phyloP scores from a whole-genome alignment of 1,140 invertebrate species.

The Drosophila pseudoananassae region DNA sequence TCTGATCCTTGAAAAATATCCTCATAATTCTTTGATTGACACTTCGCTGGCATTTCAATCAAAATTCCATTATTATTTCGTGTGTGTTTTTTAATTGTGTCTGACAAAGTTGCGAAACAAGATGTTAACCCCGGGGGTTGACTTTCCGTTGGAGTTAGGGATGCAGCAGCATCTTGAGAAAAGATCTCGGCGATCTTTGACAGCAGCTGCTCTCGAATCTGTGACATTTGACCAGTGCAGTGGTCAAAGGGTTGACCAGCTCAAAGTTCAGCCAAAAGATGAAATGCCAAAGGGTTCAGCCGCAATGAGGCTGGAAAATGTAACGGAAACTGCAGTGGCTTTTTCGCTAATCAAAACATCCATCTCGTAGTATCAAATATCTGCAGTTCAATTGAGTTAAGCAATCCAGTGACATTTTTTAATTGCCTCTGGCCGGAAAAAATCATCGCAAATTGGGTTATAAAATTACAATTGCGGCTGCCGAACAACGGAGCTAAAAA shows the following conservation, averaged over 20 bases:
- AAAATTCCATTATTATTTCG: slow-evolving; percentile 62
- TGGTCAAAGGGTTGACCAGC: slow-evolving; percentile 65
- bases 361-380: slow-evolving; percentile 42
- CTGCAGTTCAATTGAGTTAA: slow-evolving; percentile 22
- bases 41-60: slow-evolving; percentile 70
- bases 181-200: slow-evolving; percentile 24
- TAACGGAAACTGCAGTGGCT: not conserved
- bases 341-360: slow-evolving; percentile 27
- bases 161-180: slow-evolving; percentile 44
- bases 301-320: slow-evolving; percentile 21
- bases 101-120: slow-evolving; percentile 79
- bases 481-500: slow-evolving; percentile 54
- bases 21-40: slow-evolving; percentile 63
- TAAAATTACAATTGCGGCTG: slow-evolving; percentile 75
- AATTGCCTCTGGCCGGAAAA: slow-evolving; percentile 34
- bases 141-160: slow-evolving; percentile 21
- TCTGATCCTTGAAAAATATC: slow-evolving; percentile 37
- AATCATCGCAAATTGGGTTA: slow-evolving; percentile 71
- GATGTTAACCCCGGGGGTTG: slow-evolving; percentile 63
- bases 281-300: slow-evolving; percentile 26
- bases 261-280: slow-evolving; percentile 23
- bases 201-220: slow-evolving; percentile 58
- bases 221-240: slow-evolving; percentile 72
- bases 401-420: slow-evolving; percentile 21
- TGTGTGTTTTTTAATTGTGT: slow-evolving; percentile 64